These are phyloP conservation scores for Geophilus truncorum DNA, from an alignment of 2,888 invertebrate species.

Conservation along the genomic window DNA sequence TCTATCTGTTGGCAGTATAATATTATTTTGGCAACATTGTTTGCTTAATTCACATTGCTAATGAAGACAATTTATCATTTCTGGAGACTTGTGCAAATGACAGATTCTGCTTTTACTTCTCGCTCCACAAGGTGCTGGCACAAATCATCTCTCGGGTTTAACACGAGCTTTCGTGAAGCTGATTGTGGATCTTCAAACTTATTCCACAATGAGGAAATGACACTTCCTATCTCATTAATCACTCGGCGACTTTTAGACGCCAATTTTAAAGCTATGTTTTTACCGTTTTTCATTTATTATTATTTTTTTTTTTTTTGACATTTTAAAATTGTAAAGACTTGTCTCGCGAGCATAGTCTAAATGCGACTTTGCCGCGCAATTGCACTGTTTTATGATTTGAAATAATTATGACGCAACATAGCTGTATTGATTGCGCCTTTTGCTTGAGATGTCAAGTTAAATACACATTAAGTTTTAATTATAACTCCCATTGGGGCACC, in stretches of 20 bases:
- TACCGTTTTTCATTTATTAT: neutral
- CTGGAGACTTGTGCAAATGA: neutral
- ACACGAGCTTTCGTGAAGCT: neutral
- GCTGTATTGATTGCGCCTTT: too few relatives aligned
- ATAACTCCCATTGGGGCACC: too few relatives aligned
- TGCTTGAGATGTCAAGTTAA: too few relatives aligned
- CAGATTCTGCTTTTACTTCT: neutral
- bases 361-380: too few relatives aligned
- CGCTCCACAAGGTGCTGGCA: neutral
- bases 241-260: neutral
- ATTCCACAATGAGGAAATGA: slow-evolving; percentile 7
- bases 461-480: too few relatives aligned
- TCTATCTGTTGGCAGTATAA: neutral
- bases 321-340: too few relatives aligned
- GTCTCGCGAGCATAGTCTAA: too few relatives aligned
- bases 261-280: neutral
- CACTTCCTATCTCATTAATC: neutral
- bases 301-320: too few relatives aligned
- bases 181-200: neutral
- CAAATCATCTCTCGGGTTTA: neutral
- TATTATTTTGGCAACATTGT: neutral
- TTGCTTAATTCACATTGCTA: neutral
- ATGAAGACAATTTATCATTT: neutral
- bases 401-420: too few relatives aligned
- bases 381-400: too few relatives aligned